Conservation (phyloP, 2,888 invertebrate genomes). For the Drosophila mayaguana region DNA sequence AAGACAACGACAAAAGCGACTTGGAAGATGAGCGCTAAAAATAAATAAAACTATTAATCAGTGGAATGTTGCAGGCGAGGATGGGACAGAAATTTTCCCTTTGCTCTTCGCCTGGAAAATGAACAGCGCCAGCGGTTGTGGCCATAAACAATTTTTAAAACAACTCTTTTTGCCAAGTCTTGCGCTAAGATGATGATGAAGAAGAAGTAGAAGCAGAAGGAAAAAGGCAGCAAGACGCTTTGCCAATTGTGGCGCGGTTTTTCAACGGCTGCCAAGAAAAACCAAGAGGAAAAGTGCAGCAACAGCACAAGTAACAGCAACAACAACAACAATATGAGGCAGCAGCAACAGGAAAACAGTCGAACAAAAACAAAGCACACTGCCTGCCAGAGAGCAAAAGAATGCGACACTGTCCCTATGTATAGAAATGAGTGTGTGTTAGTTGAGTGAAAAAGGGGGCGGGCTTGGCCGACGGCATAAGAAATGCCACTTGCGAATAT, state of each 20-base stretch:
- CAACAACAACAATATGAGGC: slow-evolving; percentile 12
- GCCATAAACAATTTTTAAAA: slow-evolving; percentile 79
- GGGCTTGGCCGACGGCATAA: slow-evolving; percentile 75
- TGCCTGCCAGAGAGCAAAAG: slow-evolving; percentile 46
- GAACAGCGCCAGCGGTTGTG: slow-evolving; percentile 69
- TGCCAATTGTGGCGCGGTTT: slow-evolving; percentile 80
- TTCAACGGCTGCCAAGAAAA: slow-evolving; percentile 77
- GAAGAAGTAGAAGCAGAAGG: slow-evolving; percentile 25
- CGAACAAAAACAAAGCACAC: slow-evolving; percentile 54
- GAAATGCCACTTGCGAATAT: slow-evolving; percentile 83
- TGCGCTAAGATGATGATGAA: slow-evolving; percentile 40
- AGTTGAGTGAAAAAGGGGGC: slow-evolving; percentile 63
- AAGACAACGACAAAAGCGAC: slow-evolving; percentile 59
- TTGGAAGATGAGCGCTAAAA: slow-evolving; percentile 82
- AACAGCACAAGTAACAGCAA: slow-evolving; percentile 2
- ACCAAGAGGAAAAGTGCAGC: slow-evolving; percentile 69
- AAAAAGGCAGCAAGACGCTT: slow-evolving; percentile 49
- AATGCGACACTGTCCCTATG: slow-evolving; percentile 53
- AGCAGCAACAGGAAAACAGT: slow-evolving; percentile 71
- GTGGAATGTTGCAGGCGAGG: slow-evolving; percentile 62
- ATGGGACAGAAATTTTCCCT: slow-evolving; percentile 61
- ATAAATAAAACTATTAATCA: slow-evolving; percentile 83
- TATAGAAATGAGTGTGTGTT: slow-evolving; percentile 18
- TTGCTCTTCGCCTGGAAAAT: slow-evolving; percentile 59
- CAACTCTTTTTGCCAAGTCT: slow-evolving; percentile 80